These are phyloP conservation scores for Spisula subtruncata DNA, from an alignment of 2,888 invertebrate species.

Conservation along the genomic window DNA sequence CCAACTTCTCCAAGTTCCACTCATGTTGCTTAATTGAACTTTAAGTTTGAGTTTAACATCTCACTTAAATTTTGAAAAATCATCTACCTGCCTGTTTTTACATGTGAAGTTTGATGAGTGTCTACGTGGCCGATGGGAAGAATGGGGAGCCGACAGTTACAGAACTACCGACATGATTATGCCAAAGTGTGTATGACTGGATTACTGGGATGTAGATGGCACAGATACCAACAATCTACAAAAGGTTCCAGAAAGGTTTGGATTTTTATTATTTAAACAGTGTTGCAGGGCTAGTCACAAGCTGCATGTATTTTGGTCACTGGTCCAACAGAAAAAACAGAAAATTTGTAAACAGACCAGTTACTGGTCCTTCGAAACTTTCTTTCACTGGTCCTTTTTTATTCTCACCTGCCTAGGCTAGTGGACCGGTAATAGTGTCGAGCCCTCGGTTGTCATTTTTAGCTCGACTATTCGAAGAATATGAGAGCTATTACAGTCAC, in stretches of 20 bases:
- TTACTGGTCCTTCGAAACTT: too few relatives aligned
- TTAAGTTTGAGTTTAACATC: neutral
- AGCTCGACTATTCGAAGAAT: too few relatives aligned
- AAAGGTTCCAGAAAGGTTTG: conserved; percentile 82
- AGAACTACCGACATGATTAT: conserved; percentile 85
- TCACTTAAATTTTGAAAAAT: neutral
- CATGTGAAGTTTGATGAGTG: neutral
- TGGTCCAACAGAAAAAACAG: too few relatives aligned
- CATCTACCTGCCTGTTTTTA: neutral
- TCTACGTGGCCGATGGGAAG: conserved; percentile 12
- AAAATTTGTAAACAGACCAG: too few relatives aligned
- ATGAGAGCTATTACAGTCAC: too few relatives aligned
- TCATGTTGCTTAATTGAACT: neutral
- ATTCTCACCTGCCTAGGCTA: too few relatives aligned
- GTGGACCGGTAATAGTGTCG: too few relatives aligned
- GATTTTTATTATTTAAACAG: too few relatives aligned
- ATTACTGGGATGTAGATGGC: conserved; percentile 85
- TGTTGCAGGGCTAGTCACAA: too few relatives aligned
- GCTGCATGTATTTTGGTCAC: too few relatives aligned
- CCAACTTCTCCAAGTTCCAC: neutral
- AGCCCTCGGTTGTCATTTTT: too few relatives aligned
- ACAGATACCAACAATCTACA: conserved; percentile 85
- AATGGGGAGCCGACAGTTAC: conserved; percentile 71
- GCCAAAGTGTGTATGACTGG: conserved; percentile 85
- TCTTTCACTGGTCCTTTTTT: too few relatives aligned